Conservation (phyloP, 2,113 vertebrate species). For the Epinephelus cyanopodus region DNA sequence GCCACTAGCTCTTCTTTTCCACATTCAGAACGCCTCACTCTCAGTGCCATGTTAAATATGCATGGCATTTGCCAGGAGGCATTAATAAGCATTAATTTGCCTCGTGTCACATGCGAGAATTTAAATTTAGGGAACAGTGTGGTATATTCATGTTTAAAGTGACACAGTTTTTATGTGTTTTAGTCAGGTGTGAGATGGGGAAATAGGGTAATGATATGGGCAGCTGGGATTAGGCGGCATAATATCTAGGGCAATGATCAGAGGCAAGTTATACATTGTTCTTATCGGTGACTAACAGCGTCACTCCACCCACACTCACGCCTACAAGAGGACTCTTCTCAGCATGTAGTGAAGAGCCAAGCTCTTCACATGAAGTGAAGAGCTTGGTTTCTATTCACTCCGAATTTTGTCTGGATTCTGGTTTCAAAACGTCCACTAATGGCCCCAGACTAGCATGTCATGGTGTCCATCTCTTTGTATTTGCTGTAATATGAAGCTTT, state of each 20-base stretch:
- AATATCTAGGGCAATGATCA: constrained; percentile 43
- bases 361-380: too few species aligned
- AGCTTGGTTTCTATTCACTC: too few species aligned
- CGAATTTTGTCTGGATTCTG: too few species aligned
- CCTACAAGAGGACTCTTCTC: constrained; percentile 7
- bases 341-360: too few species aligned
- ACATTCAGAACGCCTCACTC: background rate
- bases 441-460: too few species aligned
- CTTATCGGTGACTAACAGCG: background rate
- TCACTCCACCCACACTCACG: constrained; percentile 8
- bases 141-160: background rate
- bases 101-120: too few species aligned
- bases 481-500: background rate
- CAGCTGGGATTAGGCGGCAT: constrained; percentile 17
- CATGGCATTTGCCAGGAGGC: background rate
- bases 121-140: background rate
- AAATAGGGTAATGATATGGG: background rate
- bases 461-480: background rate
- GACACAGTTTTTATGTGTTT: background rate
- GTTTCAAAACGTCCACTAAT: too few species aligned
- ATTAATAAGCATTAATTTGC: background rate
- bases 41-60: background rate
- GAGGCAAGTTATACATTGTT: constrained; percentile 29
- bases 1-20: constrained; percentile 3
- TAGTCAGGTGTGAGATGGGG: background rate